phyloP scores from a whole-genome alignment of 2,888 invertebrate species.

The Leptinotarsa peninsularis region DNA sequence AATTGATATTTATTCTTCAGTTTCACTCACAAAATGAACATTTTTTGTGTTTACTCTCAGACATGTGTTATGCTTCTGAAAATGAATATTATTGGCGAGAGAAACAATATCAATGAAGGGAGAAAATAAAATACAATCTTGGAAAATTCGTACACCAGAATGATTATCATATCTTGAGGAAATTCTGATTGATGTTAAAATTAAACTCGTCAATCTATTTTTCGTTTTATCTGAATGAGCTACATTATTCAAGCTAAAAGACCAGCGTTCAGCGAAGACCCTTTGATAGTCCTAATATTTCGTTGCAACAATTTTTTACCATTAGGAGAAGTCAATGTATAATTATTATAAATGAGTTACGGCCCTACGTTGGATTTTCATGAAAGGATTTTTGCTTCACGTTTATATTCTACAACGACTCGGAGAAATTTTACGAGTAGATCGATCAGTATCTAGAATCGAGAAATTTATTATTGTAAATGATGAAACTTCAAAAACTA shows the following conservation, averaged over 20 bases:
- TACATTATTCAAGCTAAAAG: neutral
- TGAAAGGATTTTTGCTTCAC: neutral
- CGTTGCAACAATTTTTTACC: conserved; percentile 11
- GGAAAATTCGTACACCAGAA: too few species aligned
- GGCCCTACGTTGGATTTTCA: neutral
- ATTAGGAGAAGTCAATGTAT: conserved; percentile 10
- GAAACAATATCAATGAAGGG: too few species aligned
- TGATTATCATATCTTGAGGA: neutral
- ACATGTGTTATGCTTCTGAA: too few species aligned
- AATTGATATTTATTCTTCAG: too few species aligned
- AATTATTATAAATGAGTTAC: conserved; percentile 14
- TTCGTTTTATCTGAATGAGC: neutral
- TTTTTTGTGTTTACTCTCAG: too few species aligned
- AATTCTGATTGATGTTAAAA: neutral
- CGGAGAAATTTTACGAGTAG: neutral
- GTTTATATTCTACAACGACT: neutral
- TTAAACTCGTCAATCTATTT: neutral
- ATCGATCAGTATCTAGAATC: neutral
- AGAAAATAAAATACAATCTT: too few species aligned
- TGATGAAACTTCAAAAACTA: neutral
- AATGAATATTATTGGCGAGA: too few species aligned
- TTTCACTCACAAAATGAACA: too few species aligned
- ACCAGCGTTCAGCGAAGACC: neutral
- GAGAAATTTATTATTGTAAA: neutral
- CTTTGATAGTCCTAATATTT: conserved; percentile 10